phyloP scores from a whole-genome alignment of 2,888 invertebrate genomes.

The Creontiades dilutus region DNA sequence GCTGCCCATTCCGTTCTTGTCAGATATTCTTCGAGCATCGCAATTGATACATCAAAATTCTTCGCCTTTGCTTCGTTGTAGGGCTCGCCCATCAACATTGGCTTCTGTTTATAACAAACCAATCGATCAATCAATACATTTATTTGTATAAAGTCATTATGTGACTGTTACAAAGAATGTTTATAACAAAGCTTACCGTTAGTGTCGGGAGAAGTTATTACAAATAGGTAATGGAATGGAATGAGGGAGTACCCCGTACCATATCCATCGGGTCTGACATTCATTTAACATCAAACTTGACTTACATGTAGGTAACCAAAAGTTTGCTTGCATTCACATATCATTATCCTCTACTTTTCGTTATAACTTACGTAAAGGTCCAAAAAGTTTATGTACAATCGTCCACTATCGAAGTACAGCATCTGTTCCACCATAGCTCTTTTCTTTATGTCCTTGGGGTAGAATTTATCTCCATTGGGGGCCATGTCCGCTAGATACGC shows the following conservation, averaged over 20 bases:
- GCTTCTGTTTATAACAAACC: conserved; percentile 79
- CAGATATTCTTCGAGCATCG: conserved; percentile 61
- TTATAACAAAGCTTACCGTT: too few relatives aligned
- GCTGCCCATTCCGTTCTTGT: conserved; percentile 85
- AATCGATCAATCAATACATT: too few relatives aligned
- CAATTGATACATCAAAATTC: conserved; percentile 85
- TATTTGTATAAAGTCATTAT: too few relatives aligned
- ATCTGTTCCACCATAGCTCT: conserved; percentile 89
- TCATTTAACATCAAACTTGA: too few relatives aligned
- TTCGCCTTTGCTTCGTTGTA: conserved; percentile 84
- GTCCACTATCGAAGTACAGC: conserved; percentile 89
- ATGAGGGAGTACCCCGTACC: too few relatives aligned
- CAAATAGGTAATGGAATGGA: too few relatives aligned
- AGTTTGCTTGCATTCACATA: too few relatives aligned
- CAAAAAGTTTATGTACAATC: conserved; percentile 84
- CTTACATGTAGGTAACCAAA: too few relatives aligned
- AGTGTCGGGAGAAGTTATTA: too few relatives aligned
- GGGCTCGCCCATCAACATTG: conserved; percentile 82
- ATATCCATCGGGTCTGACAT: too few relatives aligned
- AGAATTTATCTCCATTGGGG: conserved; percentile 86
- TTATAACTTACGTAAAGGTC: conserved; percentile 83
- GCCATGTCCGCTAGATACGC: conserved; percentile 89
- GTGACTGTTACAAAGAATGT: too few relatives aligned
- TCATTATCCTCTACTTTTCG: too few relatives aligned
- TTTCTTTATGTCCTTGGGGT: conserved; percentile 88